A percentile compares a stretch with the other conserved stretches of the same genome.
phyloP scores from a whole-genome alignment of 1,140 invertebrate genomes.

The Formica exsecta region DNA sequence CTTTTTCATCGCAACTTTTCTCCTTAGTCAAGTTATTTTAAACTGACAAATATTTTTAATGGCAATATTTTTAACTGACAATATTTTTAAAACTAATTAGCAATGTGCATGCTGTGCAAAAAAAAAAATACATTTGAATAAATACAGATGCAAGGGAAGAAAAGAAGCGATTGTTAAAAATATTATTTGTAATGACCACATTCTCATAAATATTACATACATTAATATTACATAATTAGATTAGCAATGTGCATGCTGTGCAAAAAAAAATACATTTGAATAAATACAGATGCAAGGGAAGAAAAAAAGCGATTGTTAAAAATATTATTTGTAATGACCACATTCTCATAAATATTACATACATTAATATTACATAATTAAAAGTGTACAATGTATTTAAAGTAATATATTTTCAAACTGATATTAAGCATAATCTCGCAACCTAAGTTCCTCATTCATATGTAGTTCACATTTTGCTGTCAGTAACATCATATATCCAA shows the following conservation, averaged over 20 bases:
- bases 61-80: no score
- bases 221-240: no score
- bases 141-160: neutral
- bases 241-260: neutral
- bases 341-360: no score
- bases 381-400: no score
- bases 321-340: neutral
- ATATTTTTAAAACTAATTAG: neutral
- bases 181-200: neutral
- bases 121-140: neutral
- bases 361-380: no score
- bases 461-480: neutral
- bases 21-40: neutral
- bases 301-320: neutral
- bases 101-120: neutral
- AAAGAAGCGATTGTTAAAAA: neutral
- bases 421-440: no score
- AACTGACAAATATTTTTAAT: neutral
- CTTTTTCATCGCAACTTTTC: neutral
- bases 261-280: neutral
- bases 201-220: no score
- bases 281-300: neutral
- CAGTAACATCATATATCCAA: neutral
- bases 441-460: no score
- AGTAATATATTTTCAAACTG: no score